Evolutionary conservation across 2,888 invertebrate species (phyloP), one percentile per base, ranked within the genome.

Genomic region (Drosophila flavopinicola): DNA sequence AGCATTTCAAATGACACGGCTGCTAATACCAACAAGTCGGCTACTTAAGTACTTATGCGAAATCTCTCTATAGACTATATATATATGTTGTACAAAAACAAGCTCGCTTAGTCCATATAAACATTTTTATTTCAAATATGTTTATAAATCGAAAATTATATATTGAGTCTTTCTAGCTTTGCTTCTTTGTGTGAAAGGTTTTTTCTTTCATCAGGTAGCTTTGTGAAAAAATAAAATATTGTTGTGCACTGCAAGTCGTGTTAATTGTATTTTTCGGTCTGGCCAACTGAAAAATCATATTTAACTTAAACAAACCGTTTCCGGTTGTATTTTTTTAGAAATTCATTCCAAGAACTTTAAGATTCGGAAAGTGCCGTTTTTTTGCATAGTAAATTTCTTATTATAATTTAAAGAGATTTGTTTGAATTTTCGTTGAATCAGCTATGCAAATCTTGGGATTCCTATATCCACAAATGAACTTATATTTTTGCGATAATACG

Each of bases 1-100:
- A 63, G 32, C 17, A 15, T 9, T 41, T 39, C 29, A 33, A 60
- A 47, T 60, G 30, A 32, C 48, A 59, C 58, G 41, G 27, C 10
- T 35, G 57, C 58, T 41, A 57, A 57, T 37, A 35, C 58, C 58
- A 42, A 35, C 35, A 24, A 58, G n/a, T 58, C 29, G 27, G 32
- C 15, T 10, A 41, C 15, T 41, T n/a, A 17, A 58, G 29, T 24
- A 27, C 39, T 11, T 7, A 15, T 6, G 39, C 1, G 39, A 39
- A 30, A 35, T 25, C 37, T 29, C 9, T 29, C 23, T 38, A 11
- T 11, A 23, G 3, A 38, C n/a, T 20, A 37, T 23, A 15, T 3
- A 27, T 9, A 35, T 25, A n/a, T 27, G 48, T 38, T 48, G 48
- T 38, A 32, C 23, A 45, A 45, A 24, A 24, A 15, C 32, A 11